A percentile compares a stretch with the other conserved stretches of the same genome.
Evolutionary conservation across 1,140 invertebrate species (phyloP).

Genomic region (Zaprionus lachaisei): DNA sequence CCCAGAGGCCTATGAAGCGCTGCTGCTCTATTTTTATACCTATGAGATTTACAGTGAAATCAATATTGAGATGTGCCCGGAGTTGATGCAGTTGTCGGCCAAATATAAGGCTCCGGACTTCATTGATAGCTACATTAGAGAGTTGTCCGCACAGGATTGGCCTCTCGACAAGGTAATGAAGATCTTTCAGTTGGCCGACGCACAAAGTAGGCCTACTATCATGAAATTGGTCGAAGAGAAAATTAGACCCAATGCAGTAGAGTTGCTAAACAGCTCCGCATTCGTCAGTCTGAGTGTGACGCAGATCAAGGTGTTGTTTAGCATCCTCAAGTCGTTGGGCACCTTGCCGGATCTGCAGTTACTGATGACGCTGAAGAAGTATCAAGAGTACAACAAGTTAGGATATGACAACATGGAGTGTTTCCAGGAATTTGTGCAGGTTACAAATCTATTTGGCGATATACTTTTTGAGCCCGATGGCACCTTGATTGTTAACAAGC

Average conservation of each 20-base stretch:
- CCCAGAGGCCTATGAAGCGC: slow-evolving; percentile 52
- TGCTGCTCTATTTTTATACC: slow-evolving; percentile 65
- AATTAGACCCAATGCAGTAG: slow-evolving; percentile 46
- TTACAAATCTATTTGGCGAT: slow-evolving; percentile 34
- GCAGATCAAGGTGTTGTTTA: slow-evolving; percentile 44
- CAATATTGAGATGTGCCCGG: slow-evolving; percentile 46
- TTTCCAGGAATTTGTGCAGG: slow-evolving; percentile 55
- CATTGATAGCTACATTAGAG: slow-evolving; percentile 42
- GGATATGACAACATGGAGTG: slow-evolving; percentile 46
- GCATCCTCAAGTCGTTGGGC: slow-evolving; percentile 30
- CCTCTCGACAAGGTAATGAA: slow-evolving; percentile 47
- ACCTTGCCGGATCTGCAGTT: slow-evolving; percentile 33
- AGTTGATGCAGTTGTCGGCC: slow-evolving; percentile 43
- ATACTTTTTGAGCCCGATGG: slow-evolving; percentile 51
- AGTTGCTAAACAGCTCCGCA: slow-evolving; percentile 41
- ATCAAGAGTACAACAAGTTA: slow-evolving; percentile 50
- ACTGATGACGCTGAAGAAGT: slow-evolving; percentile 40
- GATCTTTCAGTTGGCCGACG: slow-evolving; percentile 53
- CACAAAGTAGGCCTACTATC: slow-evolving; percentile 22
- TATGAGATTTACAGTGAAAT: slow-evolving; percentile 57
- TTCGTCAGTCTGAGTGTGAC: slow-evolving; percentile 42
- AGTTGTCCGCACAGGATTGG: slow-evolving; percentile 46
- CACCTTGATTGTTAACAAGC: slow-evolving; percentile 16
- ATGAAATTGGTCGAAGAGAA: slow-evolving; percentile 54
- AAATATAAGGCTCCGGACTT: slow-evolving; percentile 54